Evolutionary conservation across 2,797 vertebrate species (phyloP).

Genomic region (Salarias fasciatus): DNA sequence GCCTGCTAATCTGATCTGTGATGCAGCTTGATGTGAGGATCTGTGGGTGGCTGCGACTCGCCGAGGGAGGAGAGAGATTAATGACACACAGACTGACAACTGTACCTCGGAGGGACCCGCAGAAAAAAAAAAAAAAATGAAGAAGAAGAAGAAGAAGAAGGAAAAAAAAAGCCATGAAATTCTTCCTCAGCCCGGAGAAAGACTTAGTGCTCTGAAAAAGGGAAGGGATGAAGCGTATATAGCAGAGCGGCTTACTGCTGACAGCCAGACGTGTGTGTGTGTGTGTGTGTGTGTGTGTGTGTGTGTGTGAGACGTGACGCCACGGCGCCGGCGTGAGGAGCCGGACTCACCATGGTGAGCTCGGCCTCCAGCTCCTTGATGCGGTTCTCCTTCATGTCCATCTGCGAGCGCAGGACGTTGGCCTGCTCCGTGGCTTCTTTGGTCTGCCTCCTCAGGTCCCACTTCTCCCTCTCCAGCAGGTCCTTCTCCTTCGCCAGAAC

Average conservation of each 20-base stretch:
- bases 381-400: conserved; percentile 97
- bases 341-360: conserved; percentile 90
- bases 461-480: conserved; percentile 94
- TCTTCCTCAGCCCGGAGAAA: conserved; percentile 29
- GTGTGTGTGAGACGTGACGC: too few relatives aligned
- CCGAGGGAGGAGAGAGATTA: conserved; percentile 60
- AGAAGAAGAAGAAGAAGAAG: too few relatives aligned
- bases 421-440: conserved; percentile 96
- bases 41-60: conserved; percentile 54
- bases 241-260: conserved; percentile 20
- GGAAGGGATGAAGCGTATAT: conserved; percentile 17
- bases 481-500: conserved; percentile 96
- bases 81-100: conserved; percentile 61
- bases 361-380: conserved; percentile 99
- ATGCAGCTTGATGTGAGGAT: conserved; percentile 53
- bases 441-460: conserved; percentile 94
- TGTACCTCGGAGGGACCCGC: conserved; percentile 36
- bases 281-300: too few relatives aligned
- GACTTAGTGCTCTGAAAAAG: conserved; percentile 22
- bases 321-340: background rate
- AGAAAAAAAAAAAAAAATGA: conserved; percentile 10
- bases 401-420: conserved; percentile 89
- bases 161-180: conserved; percentile 18
- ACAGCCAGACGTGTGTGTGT: too few relatives aligned
- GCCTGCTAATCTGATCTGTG: conserved; percentile 57